phyloP scores from a whole-genome alignment of 2,113 vertebrate species.

The Hystrix brachyura region DNA sequence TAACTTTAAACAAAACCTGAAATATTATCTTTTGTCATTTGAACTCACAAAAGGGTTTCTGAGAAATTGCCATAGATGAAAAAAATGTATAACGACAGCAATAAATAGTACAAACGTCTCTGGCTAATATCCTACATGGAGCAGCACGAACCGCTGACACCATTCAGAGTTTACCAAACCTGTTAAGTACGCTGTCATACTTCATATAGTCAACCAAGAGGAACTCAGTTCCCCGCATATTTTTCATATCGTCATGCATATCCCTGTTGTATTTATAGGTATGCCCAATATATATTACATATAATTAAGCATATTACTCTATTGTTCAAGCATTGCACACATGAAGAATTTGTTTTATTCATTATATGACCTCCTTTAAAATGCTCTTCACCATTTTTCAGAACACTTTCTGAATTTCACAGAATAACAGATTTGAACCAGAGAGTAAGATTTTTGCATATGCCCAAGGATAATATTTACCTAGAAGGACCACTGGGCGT shows the following conservation, averaged over 20 bases:
- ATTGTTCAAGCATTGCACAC: neutral
- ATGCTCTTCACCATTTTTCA: slow-evolving; percentile 2
- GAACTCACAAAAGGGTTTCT: slow-evolving; percentile 82
- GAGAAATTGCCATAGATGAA: slow-evolving; percentile 82
- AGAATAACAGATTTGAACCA: neutral
- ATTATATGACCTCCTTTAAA: neutral
- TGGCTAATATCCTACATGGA: slow-evolving; percentile 82
- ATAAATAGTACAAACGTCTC: slow-evolving; percentile 86
- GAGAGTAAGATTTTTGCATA: neutral
- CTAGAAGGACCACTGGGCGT: neutral
- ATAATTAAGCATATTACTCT: slow-evolving; percentile 36
- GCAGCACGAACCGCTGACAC: slow-evolving; percentile 79
- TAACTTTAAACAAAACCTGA: slow-evolving; percentile 81
- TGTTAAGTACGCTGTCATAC: slow-evolving; percentile 73
- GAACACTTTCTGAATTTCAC: neutral
- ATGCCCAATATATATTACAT: neutral
- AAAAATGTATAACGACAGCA: slow-evolving; percentile 86
- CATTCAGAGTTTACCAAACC: slow-evolving; percentile 80
- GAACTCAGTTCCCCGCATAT: slow-evolving; percentile 30
- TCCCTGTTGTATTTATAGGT: neutral
- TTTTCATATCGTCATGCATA: slow-evolving; percentile 67
- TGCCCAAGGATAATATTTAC: neutral
- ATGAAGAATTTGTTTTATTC: neutral
- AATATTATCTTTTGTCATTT: slow-evolving; percentile 86
- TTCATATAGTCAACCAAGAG: slow-evolving; percentile 81